A percentile compares a stretch with the other conserved stretches of the same genome.
Evolutionary conservation across 2,888 invertebrate species (phyloP).

Genomic region (Caenorhabditis sp.): DNA sequence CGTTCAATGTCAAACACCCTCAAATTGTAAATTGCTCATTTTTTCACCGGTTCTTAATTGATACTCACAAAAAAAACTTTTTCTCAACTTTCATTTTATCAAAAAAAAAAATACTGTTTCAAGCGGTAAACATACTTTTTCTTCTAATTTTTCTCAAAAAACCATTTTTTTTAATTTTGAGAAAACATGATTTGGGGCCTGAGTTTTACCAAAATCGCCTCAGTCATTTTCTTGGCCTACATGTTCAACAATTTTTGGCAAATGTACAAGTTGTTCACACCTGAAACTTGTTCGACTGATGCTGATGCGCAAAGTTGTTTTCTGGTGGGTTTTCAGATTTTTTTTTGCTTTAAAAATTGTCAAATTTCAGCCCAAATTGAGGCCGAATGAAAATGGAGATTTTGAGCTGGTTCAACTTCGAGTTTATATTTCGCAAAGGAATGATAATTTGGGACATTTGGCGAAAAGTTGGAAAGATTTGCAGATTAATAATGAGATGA

Average conservation of each 20-base stretch:
- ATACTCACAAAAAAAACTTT: conserved; percentile 8
- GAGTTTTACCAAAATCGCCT: not conserved
- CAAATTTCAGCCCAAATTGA: conserved; percentile 44
- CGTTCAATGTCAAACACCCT: conserved; percentile 35
- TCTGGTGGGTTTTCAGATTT: conserved; percentile 4
- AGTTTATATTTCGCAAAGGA: conserved; percentile 48
- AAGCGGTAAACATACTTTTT: not conserved
- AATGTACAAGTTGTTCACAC: conserved; percentile 73
- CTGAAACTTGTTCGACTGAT: conserved; percentile 38
- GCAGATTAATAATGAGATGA: conserved; percentile 25
- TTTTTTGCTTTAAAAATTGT: no score
- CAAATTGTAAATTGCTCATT: conserved; percentile 11
- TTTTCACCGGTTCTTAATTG: not conserved
- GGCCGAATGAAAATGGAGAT: conserved; percentile 30
- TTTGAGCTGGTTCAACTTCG: conserved; percentile 58
- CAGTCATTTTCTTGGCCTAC: conserved; percentile 71
- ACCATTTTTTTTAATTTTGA: not conserved
- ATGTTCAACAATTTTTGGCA: conserved; percentile 73
- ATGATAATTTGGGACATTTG: conserved; percentile 33
- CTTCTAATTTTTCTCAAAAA: not conserved
- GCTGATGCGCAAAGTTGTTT: conserved; percentile 9
- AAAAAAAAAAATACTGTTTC: not conserved
- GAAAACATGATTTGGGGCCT: conserved; percentile 20
- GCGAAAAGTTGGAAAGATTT: conserved; percentile 34
- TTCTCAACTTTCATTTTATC: not conserved